These are phyloP conservation scores for Limnothrissa miodon DNA, from an alignment of 2,113 vertebrate species.

Conservation along the genomic window DNA sequence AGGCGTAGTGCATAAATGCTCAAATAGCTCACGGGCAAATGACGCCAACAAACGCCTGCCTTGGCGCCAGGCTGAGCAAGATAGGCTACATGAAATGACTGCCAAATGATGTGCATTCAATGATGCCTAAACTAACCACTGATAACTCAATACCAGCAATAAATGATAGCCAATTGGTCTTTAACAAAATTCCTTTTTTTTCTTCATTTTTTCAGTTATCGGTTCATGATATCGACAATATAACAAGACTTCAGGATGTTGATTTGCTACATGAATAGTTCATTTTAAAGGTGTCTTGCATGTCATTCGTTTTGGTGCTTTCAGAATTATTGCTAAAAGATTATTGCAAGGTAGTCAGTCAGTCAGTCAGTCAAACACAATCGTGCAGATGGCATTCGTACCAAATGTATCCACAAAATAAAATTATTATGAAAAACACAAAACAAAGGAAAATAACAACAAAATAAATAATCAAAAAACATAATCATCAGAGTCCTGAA, in stretches of 20 bases:
- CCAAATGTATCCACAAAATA: background rate
- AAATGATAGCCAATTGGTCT: background rate
- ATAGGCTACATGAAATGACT: background rate
- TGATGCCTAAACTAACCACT: background rate
- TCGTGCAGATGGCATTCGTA: background rate
- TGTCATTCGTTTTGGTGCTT: background rate
- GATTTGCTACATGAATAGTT: background rate
- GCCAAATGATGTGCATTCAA: background rate
- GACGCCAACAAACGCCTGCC: background rate
- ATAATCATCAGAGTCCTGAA: constrained; percentile 64
- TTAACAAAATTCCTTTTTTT: too few relatives aligned
- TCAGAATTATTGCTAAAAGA: background rate
- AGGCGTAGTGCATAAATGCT: background rate
- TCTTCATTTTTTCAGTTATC: background rate
- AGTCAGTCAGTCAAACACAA: background rate
- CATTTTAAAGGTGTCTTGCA: background rate
- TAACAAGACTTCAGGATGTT: background rate
- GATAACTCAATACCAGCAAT: background rate
- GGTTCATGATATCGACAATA: background rate
- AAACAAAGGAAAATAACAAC: constrained; percentile 27
- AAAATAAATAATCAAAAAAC: constrained; percentile 52
- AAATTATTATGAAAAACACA: constrained; percentile 22
- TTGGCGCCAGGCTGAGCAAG: background rate
- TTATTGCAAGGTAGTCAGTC: background rate
- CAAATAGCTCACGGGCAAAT: background rate